Conservation (phyloP, 2,888 invertebrate genomes). For the Heteropelma amictum region DNA sequence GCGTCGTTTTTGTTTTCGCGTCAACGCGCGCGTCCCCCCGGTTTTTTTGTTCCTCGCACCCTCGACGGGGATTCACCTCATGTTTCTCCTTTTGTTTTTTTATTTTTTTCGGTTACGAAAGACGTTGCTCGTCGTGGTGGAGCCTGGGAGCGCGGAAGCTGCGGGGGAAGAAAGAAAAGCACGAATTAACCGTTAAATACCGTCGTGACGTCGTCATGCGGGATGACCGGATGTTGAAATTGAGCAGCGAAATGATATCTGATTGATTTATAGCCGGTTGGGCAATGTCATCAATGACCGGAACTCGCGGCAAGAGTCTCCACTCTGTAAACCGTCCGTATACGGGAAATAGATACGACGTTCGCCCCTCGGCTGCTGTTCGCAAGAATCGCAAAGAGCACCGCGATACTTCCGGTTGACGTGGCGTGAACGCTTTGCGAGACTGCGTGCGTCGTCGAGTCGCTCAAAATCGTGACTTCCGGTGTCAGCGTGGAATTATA, state of each 20-base stretch:
- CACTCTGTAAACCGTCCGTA: too few relatives aligned
- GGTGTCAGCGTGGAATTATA: too few relatives aligned
- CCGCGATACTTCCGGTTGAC: too few relatives aligned
- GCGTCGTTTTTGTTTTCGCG: too few relatives aligned
- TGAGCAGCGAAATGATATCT: not conserved
- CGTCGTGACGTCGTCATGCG: not conserved
- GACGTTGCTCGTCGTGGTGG: not conserved
- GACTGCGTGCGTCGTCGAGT: too few relatives aligned
- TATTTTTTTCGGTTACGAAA: not conserved
- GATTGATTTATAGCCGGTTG: slow-evolving; percentile 32
- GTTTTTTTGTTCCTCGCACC: not conserved
- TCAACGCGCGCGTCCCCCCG: not conserved
- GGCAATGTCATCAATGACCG: not conserved
- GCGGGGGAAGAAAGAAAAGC: not conserved
- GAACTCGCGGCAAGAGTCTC: not conserved
- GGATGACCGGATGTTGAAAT: slow-evolving; percentile 10
- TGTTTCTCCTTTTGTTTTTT: slow-evolving; percentile 47
- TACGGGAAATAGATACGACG: not conserved
- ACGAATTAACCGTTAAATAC: not conserved
- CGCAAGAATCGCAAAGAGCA: too few relatives aligned
- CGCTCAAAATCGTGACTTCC: too few relatives aligned
- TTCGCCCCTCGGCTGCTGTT: too few relatives aligned
- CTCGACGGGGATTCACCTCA: slow-evolving; percentile 65
- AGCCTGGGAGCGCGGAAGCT: too few relatives aligned
- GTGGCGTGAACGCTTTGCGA: too few relatives aligned